Evolutionary conservation across 2,888 invertebrate genomes (phyloP).

Genomic region (Nipponacmea schrenckii): DNA sequence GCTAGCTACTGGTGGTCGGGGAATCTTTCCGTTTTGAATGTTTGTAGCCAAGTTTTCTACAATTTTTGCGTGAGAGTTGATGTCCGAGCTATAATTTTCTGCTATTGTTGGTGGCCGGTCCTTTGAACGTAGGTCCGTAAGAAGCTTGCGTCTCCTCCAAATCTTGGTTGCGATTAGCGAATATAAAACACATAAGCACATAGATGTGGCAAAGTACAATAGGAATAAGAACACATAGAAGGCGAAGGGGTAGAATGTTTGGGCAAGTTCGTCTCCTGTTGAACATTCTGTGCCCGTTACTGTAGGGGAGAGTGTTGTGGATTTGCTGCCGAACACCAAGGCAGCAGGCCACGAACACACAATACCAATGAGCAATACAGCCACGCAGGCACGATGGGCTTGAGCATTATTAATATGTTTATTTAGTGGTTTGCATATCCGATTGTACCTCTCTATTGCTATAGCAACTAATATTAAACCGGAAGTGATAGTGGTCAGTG

Average conservation of each 20-base stretch:
- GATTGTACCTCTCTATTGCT: slow-evolving; percentile 32
- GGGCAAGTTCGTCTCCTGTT: slow-evolving; percentile 12
- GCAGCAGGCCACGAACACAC: slow-evolving; percentile 28
- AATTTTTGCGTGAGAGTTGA: neutral
- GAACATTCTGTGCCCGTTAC: slow-evolving; percentile 14
- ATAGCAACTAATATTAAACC: slow-evolving; percentile 36
- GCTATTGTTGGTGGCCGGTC: slow-evolving; percentile 1
- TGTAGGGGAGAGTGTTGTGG: neutral
- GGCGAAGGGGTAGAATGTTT: slow-evolving; percentile 19
- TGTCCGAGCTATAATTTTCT: neutral
- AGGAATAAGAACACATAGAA: slow-evolving; percentile 24
- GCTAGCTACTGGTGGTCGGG: neutral
- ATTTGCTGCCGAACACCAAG: slow-evolving; percentile 25
- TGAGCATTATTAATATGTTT: slow-evolving; percentile 23
- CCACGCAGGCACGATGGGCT: slow-evolving; percentile 23
- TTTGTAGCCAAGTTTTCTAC: neutral
- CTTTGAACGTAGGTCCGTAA: slow-evolving; percentile 20
- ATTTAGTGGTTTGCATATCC: slow-evolving; percentile 30
- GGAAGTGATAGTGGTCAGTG: slow-evolving; percentile 27
- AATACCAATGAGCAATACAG: slow-evolving; percentile 25
- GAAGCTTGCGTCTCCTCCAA: slow-evolving; percentile 29
- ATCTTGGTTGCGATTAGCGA: slow-evolving; percentile 25
- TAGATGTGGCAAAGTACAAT: slow-evolving; percentile 26
- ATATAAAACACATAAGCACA: slow-evolving; percentile 23
- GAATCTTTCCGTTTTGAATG: neutral